Percentiles rank a stretch among this genome's conserved stretches.
These are phyloP conservation scores for Holothuria scabra DNA, from an alignment of 53 echinoderm and acorn worm species.

Conservation along the genomic window DNA sequence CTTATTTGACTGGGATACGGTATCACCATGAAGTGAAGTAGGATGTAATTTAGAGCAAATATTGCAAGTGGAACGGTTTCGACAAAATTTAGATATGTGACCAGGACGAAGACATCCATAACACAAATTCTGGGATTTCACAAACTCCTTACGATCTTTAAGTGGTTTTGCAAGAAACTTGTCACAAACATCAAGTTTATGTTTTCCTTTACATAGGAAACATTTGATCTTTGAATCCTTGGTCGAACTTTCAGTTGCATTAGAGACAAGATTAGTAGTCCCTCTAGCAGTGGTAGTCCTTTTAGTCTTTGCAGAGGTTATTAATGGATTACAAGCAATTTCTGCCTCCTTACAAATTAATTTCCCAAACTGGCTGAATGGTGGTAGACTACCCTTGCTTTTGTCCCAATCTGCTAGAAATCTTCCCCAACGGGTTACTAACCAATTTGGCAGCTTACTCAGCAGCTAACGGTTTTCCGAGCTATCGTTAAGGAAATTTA, in stretches of 20 bases:
- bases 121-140: neutral
- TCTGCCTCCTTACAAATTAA: constrained; percentile 1
- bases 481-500: neutral
- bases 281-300: neutral
- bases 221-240: neutral
- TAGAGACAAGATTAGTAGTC: neutral
- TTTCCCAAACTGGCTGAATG: neutral
- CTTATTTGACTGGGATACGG: too few species aligned
- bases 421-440: neutral
- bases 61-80: neutral
- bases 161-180: neutral
- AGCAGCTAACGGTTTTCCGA: constrained; percentile 14
- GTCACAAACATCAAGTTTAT: neutral
- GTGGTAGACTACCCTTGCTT: neutral
- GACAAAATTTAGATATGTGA: neutral
- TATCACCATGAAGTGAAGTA: too few species aligned
- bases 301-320: neutral
- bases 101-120: neutral
- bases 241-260: neutral
- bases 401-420: neutral
- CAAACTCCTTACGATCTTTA: neutral
- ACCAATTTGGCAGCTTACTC: constrained; percentile 2
- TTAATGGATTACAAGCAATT: constrained; percentile 25
- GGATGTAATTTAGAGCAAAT: too few species aligned
- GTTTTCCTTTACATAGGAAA: neutral